Conservation (phyloP, 2,888 invertebrate species). For the Trissonchulus latispiculum region DNA sequence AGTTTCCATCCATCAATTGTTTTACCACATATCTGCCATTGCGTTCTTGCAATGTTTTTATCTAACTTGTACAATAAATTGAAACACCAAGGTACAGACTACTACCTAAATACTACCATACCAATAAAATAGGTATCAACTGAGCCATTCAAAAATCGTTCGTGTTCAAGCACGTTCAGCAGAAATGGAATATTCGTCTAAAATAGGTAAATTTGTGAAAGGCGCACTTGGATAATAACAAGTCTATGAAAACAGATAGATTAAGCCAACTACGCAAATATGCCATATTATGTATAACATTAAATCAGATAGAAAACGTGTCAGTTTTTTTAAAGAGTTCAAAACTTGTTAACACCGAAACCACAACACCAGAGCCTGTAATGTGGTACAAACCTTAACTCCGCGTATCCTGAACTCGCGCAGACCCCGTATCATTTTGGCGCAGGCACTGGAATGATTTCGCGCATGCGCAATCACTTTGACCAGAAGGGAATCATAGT, state of each 20-base stretch:
- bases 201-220: constrained; percentile 32
- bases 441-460: constrained; percentile 75
- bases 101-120: too few species aligned
- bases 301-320: too few species aligned
- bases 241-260: too few species aligned
- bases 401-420: constrained; percentile 94
- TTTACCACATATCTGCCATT: too few species aligned
- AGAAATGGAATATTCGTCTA: constrained; percentile 95
- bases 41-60: too few species aligned
- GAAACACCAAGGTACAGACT: too few species aligned
- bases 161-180: constrained; percentile 86
- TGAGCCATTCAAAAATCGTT: constrained; percentile 84
- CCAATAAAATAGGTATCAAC: constrained; percentile 92
- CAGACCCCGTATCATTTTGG: constrained; percentile 91
- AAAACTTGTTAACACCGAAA: background rate
- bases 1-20: too few species aligned
- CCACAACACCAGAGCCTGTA: background rate
- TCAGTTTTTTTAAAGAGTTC: background rate
- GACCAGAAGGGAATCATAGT: constrained; percentile 92
- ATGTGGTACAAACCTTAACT: too few species aligned
- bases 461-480: constrained; percentile 90
- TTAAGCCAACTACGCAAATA: too few species aligned
- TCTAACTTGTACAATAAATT: too few species aligned
- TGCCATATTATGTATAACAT: background rate
- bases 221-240: too few species aligned